These are phyloP conservation scores for Quadriops clusia DNA, from an alignment of 2,888 invertebrate genomes.

Conservation along the genomic window DNA sequence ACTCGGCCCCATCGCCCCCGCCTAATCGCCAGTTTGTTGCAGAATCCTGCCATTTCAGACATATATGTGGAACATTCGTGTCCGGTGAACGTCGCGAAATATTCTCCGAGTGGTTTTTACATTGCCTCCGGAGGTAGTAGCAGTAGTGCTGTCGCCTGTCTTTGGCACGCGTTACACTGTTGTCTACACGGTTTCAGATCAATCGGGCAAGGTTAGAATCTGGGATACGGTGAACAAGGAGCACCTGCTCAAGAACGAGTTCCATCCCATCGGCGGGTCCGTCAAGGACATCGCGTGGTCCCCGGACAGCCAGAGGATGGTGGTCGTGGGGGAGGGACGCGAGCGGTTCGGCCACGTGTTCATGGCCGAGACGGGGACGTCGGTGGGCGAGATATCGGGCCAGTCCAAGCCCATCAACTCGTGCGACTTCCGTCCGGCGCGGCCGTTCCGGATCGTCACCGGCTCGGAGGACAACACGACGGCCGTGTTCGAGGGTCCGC, in stretches of 20 bases:
- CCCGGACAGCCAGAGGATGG: constrained; percentile 89
- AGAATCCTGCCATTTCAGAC: constrained; percentile 89
- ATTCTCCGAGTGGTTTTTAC: constrained; percentile 95
- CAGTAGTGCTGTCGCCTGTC: not conserved
- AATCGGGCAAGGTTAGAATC: constrained; percentile 92
- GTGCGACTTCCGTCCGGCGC: constrained; percentile 78
- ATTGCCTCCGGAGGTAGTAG: constrained; percentile 91
- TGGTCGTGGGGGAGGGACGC: constrained; percentile 91
- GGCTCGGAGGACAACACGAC: constrained; percentile 95
- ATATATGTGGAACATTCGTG: constrained; percentile 96
- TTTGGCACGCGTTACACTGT: constrained; percentile 15
- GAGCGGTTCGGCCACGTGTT: constrained; percentile 97
- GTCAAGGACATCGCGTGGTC: constrained; percentile 98
- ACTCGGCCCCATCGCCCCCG: not conserved
- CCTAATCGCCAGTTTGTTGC: constrained; percentile 14
- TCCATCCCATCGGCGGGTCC: constrained; percentile 87
- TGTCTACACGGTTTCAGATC: constrained; percentile 50
- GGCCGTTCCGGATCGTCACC: constrained; percentile 89
- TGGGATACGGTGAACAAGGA: constrained; percentile 99
- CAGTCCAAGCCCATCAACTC: constrained; percentile 91
- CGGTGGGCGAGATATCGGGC: constrained; percentile 90
- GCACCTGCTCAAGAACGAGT: constrained; percentile 93
- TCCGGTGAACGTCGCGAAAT: constrained; percentile 92
- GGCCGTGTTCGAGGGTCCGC: constrained; percentile 93
- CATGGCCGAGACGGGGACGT: constrained; percentile 96